Base-by-base conservation (phyloP, 2,797 vertebrate genomes). In the Graptemys geographica region DNA sequence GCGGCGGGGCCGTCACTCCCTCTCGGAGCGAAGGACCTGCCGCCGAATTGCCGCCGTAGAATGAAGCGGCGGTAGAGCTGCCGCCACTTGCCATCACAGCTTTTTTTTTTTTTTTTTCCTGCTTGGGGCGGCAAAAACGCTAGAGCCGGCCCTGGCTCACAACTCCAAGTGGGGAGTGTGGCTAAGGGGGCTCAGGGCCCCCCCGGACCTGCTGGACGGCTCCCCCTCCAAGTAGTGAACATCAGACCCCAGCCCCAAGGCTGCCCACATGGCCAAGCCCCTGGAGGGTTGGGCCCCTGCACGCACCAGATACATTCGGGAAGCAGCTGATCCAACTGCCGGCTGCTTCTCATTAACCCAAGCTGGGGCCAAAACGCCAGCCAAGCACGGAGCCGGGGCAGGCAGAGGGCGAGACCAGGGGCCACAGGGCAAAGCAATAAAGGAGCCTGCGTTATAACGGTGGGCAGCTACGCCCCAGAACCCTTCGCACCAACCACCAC, bases 81-180 rank as follows among this genome's bases (percentile, higher is more conserved):
- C 8, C 8, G 44, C 7, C 44, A 8, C 44, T 44, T 44, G 44
- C 8, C 2, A 8, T 7, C 44, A 1, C 44, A 2, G 44, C 44
- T 44, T 8, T 7, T 44, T 44, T 44, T 8, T 44, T 8, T 44
- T 44, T 44, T 44, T 44, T 44, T 7, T 2, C 44, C 44, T 44
- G 44, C 44, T 44, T 44, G 44, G 7, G 44, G 44, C 44, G 44
- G 44, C 44, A 44, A 44, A 44, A 44, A 44, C 44, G 44, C 44
- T 44, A 44, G 44, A 44, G 44, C 44, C 44, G 44, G 44, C 44
- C 44, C 44, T 44, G 44, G 62, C 21, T 76, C 72, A 10, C 5
- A 6, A 11, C 72, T 74, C 69, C n/a, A 21, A n/a, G 19, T 5
- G 69, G n/a, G 23, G 37, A 25, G 37, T 41, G 19, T 72, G 37